phyloP scores from a whole-genome alignment of 1,140 invertebrate species.

The Nephila pilipes region DNA sequence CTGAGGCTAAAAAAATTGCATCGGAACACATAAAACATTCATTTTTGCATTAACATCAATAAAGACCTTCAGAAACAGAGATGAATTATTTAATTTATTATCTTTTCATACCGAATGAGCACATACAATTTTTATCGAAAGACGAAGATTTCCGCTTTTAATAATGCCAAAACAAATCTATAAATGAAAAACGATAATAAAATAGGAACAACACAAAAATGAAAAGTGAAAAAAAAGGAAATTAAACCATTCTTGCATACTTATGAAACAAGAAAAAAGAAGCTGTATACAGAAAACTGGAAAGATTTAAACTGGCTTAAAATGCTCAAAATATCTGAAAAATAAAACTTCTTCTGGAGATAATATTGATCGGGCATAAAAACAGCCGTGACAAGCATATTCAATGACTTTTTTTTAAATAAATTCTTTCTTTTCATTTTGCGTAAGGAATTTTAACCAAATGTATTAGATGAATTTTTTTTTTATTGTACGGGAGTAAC shows the following conservation, averaged over 20 bases:
- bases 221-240: background rate
- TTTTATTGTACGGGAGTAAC: background rate
- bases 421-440: background rate
- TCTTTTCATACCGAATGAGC: background rate
- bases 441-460: slow-evolving; percentile 35
- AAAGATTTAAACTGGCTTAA: background rate
- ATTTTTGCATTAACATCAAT: slow-evolving; percentile 17
- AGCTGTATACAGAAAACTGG: background rate
- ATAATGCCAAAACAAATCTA: background rate
- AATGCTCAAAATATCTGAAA: slow-evolving; percentile 24
- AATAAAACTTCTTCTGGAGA: slow-evolving; percentile 6
- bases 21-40: background rate
- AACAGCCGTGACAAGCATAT: slow-evolving; percentile 12
- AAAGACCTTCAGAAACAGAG: background rate
- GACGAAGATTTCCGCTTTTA: background rate
- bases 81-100: slow-evolving; percentile 1
- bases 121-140: background rate
- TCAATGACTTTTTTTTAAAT: slow-evolving; percentile 14
- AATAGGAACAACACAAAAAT: background rate
- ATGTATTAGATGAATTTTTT: background rate
- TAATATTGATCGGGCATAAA: slow-evolving; percentile 30
- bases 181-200: slow-evolving; percentile 20
- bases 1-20: background rate
- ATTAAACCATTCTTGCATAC: slow-evolving; percentile 18
- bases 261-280: background rate